These are phyloP conservation scores for Fabriciana adippe DNA, from an alignment of 2,888 invertebrate genomes.

Conservation along the genomic window DNA sequence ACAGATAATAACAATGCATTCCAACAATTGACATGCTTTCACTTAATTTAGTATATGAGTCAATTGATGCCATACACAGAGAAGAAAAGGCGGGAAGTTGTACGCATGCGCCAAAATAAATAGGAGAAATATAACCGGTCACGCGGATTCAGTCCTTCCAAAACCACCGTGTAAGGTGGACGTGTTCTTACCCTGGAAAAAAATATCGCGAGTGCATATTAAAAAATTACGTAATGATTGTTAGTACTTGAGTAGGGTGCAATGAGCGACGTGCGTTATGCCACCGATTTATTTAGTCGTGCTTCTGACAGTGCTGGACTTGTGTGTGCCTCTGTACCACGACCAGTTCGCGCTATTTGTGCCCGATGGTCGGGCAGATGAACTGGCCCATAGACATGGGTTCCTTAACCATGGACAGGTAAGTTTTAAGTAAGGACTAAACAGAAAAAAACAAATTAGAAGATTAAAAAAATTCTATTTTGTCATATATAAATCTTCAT, in stretches of 20 bases:
- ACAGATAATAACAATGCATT: not conserved
- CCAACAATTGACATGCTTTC: not conserved
- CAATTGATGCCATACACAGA: conserved; percentile 72
- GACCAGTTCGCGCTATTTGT: conserved; percentile 71
- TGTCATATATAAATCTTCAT: no score
- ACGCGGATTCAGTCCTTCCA: conserved; percentile 64
- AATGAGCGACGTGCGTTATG: conserved; percentile 74
- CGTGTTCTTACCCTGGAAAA: conserved; percentile 47
- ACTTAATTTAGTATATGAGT: conserved; percentile 57
- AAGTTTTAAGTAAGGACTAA: conserved; percentile 40
- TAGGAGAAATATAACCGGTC: conserved; percentile 55
- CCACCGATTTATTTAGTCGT: conserved; percentile 65
- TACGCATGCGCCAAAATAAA: conserved; percentile 61
- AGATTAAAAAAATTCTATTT: not conserved
- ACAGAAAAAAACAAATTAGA: not conserved
- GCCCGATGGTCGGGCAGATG: conserved; percentile 68
- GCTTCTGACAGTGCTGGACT: conserved; percentile 71
- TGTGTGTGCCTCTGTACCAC: conserved; percentile 73
- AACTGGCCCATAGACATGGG: conserved; percentile 72
- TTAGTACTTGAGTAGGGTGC: conserved; percentile 55
- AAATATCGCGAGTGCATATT: conserved; percentile 52
- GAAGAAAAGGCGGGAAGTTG: conserved; percentile 78
- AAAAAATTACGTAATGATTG: conserved; percentile 39
- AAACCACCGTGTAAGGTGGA: conserved; percentile 50
- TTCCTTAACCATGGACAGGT: conserved; percentile 79